A percentile compares a stretch with the other conserved stretches of the same genome.
Conservation (phyloP, 2,888 invertebrate species). For the Pseudococcus jackbeardsleyi region DNA sequence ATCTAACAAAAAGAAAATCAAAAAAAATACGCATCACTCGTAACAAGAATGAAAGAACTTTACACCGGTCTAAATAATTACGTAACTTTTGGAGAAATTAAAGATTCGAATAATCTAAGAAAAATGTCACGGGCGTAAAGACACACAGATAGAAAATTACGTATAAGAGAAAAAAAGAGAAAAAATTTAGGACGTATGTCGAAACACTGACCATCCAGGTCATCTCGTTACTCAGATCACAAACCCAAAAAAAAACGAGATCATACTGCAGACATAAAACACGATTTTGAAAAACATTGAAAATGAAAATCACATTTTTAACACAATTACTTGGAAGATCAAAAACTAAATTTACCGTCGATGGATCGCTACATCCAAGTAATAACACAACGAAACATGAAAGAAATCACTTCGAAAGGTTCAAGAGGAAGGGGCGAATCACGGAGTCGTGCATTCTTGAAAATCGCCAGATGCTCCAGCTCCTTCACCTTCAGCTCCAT, state of each 20-base stretch:
- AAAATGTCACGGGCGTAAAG: neutral
- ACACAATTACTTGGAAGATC: conserved; percentile 5
- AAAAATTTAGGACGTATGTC: neutral
- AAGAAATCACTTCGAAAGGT: neutral
- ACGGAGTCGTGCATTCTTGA: conserved; percentile 61
- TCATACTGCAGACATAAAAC: neutral
- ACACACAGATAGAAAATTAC: neutral
- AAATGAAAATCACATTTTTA: conserved; percentile 20
- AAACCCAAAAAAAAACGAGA: neutral
- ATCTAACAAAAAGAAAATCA: neutral
- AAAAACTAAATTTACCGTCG: neutral
- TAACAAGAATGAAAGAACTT: conserved; percentile 29
- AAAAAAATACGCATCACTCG: neutral
- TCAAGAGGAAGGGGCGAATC: neutral
- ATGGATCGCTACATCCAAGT: conserved; percentile 1
- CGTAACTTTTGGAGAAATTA: neutral
- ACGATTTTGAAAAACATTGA: neutral
- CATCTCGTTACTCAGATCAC: neutral
- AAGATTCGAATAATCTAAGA: neutral
- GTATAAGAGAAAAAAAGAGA: neutral
- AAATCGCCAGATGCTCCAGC: conserved; percentile 57
- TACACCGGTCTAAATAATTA: neutral
- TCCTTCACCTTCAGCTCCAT: conserved; percentile 57
- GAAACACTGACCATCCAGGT: neutral
- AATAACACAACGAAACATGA: neutral